Conservation (phyloP, 2,113 vertebrate genomes). For the Taurulus bubalis region DNA sequence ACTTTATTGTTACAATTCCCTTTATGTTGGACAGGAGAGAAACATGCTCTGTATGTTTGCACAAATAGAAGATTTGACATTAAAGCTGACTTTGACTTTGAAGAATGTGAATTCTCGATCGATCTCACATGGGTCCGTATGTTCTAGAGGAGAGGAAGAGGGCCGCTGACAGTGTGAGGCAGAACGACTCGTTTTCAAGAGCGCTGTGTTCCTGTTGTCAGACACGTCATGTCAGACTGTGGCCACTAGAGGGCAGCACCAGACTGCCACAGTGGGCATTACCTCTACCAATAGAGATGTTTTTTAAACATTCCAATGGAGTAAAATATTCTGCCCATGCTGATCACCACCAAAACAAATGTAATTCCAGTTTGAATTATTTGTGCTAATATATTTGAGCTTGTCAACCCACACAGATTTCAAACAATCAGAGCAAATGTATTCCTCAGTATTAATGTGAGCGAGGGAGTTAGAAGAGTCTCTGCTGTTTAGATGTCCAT, state of each 20-base stretch:
- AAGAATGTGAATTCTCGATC: too few relatives aligned
- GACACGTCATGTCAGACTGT: not conserved
- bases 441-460: not conserved
- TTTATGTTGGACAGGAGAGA: too few relatives aligned
- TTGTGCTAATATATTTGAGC: not conserved
- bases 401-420: not conserved
- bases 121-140: too few relatives aligned
- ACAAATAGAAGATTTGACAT: too few relatives aligned
- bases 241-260: constrained; percentile 47
- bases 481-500: not conserved
- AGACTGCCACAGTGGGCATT: not conserved
- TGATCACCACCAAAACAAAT: not conserved
- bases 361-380: not conserved
- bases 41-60: too few relatives aligned
- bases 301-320: not conserved
- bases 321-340: not conserved
- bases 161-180: too few relatives aligned
- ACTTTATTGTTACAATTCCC: too few relatives aligned
- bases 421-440: not conserved
- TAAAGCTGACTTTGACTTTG: too few relatives aligned
- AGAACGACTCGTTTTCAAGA: too few relatives aligned
- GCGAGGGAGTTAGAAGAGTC: not conserved
- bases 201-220: too few relatives aligned
- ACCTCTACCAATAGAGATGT: not conserved
- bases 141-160: too few relatives aligned